Evolutionary conservation across 2,113 vertebrate species (phyloP), one percentile per base, ranked within the genome.

Genomic region (Rattus norvegicus): DNA sequence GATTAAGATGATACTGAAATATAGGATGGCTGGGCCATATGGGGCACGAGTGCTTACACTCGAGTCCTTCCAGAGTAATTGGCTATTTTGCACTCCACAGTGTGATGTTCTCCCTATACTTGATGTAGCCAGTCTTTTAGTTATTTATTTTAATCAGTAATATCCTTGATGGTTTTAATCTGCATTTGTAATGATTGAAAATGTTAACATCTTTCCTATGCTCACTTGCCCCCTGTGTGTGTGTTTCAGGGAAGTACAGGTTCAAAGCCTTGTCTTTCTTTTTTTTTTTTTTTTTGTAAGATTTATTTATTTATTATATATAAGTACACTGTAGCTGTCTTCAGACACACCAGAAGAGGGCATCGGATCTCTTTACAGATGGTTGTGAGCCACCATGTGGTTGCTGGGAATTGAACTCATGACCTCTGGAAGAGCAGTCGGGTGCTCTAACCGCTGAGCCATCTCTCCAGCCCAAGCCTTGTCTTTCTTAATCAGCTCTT

Each of bases 191-290:
- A 56, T 81, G 43, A 81, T 39, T 84, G 16, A 76, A 49, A 61
- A 56, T 13, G 30, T n/a, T 77, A 79, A 5, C 7, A 49, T 91
- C 61, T 90, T 93, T 88, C 70, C 79, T 24, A 19, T 79, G 59
- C 59, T 81, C 88, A 6, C 12, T 91, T 95, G 63, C 69, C 54
- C 26, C 79, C 20, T 52, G 20, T 83, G 3, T 26, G 59, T 86
- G 69, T 92, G 70, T 94, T 95, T 95, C n/a, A 88, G 7, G 91
- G 11, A 95, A 69, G 12, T 79, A 22, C 59, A 59, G 30, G 8
- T 61, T 95, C 63, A 90, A 12, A 16, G 20, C 43, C 88, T 56
- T 73, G n/a, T 73, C 36, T 70, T 30, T 59, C 86, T 84, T 79
- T n/a, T n/a, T n/a, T n/a, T n/a, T n/a, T n/a, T n/a, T n/a, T n/a